phyloP scores from a whole-genome alignment of 2,797 vertebrate species.

The Loriculus beryllinus region DNA sequence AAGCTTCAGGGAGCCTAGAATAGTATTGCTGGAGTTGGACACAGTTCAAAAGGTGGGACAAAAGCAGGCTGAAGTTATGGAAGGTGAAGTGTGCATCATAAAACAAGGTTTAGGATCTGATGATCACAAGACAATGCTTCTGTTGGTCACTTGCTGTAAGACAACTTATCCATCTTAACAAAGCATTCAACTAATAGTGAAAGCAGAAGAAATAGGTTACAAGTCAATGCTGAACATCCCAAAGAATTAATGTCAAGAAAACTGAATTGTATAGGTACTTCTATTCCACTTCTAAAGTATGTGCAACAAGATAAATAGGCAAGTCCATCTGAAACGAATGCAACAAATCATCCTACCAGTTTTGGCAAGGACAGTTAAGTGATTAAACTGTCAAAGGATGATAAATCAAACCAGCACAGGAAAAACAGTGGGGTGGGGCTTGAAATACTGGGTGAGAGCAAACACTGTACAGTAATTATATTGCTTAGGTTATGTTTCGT shows the following conservation, averaged over 20 bases:
- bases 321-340: not conserved
- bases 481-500: not conserved
- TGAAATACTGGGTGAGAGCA: not conserved
- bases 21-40: not conserved
- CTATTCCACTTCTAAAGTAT: not conserved
- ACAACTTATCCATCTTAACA: not conserved
- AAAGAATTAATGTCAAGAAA: not conserved
- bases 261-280: not conserved
- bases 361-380: not conserved
- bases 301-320: not conserved
- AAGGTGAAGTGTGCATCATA: not conserved
- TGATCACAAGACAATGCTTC: not conserved
- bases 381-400: not conserved
- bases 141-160: not conserved
- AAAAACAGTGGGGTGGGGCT: not conserved
- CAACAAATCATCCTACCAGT: not conserved
- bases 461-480: not conserved
- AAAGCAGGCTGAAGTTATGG: not conserved
- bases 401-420: not conserved
- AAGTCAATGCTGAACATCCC: not conserved
- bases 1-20: not conserved
- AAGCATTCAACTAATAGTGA: not conserved
- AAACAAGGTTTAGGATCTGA: not conserved
- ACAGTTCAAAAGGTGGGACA: not conserved
- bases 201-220: not conserved